Base-by-base conservation (phyloP, 1,140 invertebrate species). In the Stegodyphus mimosarum region DNA sequence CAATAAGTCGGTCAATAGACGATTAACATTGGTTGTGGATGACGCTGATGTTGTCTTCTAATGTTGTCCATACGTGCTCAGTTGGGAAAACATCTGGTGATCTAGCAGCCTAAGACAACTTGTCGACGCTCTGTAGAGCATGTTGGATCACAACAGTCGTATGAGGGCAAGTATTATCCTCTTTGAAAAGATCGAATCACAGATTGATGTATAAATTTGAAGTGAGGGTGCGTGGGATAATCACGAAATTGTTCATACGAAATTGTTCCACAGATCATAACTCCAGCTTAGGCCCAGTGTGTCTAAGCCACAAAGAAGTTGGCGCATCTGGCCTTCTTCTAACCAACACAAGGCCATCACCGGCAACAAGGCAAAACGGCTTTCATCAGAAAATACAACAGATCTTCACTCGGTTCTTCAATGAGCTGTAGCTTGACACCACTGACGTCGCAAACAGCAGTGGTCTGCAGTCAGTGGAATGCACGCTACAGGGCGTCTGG, bases 201-300 rank as follows among this genome's bases (percentile, higher is more conserved):
- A 76, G 48, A 9, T n/a, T 63, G 73, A 18, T 18, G 15, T 52
- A 10, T 13, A 48, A 76, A 76, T 63, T 7, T 52, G 53, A 48
- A 52, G 4, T 7, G 6, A 53, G 2, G 33, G 17, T 73, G 73
- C 10, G 18, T 66, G 73, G 15, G 15, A 52, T 76, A 53, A 76
- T 6, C 7, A 76, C 6, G 33, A 76, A 6, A 76, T 0, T 52
- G 17, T 6, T 74, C 50, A 53, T 76, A 63, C 6, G 17, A 76
- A 76, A 76, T 76, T 53, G 49, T 6, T 76, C 51, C 73, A 17
- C 7, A 6, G 73, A 76, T 50, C 72, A 53, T 76, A 60, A 15
- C 55, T 60, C 55, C 55, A 10, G 55, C 9, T 33, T 60, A 60
- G 55, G 55, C 5, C 55, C 15, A 60, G 15, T 60, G 5, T 60